Evolutionary conservation across 1,140 invertebrate species (phyloP).

Genomic region (Heliothis virescens): DNA sequence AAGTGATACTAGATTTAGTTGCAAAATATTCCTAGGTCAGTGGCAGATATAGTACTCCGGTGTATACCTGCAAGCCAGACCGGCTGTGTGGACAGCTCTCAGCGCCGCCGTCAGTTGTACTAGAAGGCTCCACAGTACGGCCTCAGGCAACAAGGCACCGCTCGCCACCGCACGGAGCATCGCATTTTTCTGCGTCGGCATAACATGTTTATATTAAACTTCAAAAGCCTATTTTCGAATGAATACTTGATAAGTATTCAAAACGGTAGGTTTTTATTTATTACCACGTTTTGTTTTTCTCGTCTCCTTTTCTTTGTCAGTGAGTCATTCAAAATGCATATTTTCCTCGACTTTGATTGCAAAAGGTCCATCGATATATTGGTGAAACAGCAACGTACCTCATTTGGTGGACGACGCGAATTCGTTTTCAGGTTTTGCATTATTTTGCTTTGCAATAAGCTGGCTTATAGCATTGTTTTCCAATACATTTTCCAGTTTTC

Average conservation of each 20-base stretch:
- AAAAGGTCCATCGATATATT: conserved; percentile 9
- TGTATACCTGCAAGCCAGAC: conserved; percentile 88
- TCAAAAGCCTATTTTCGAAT: no score
- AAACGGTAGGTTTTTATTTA: neutral
- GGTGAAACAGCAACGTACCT: neutral
- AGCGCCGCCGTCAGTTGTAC: conserved; percentile 98
- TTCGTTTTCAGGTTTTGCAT: neutral
- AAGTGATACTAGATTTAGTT: neutral
- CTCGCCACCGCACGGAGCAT: conserved; percentile 89
- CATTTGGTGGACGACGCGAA: neutral
- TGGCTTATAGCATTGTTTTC: neutral
- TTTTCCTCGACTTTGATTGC: conserved; percentile 1
- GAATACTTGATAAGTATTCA: no score
- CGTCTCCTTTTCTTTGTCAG: neutral
- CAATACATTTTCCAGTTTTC: neutral
- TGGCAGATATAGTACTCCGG: neutral
- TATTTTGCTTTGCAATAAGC: neutral
- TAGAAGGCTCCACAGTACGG: conserved; percentile 97
- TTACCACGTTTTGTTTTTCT: neutral
- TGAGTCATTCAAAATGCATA: neutral
- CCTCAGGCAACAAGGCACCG: conserved; percentile 93
- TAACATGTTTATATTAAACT: neutral
- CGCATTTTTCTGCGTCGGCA: conserved; percentile 89
- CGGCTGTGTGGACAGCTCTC: conserved; percentile 95
- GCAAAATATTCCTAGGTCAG: no score